Evolutionary conservation across 2,888 invertebrate genomes (phyloP).

Genomic region (Dynastes maya): DNA sequence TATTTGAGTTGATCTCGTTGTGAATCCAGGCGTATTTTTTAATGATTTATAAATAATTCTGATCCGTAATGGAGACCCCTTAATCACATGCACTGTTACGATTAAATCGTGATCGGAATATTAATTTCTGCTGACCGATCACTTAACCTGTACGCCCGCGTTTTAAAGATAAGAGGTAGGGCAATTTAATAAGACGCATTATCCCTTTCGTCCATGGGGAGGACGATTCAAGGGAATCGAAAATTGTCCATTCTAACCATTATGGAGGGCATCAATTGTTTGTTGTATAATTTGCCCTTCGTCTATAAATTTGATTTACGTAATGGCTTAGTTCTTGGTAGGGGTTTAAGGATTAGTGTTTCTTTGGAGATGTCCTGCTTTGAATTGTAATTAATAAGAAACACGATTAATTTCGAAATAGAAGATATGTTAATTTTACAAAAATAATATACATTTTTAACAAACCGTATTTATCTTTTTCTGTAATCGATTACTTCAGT

Average conservation of each 20-base stretch:
- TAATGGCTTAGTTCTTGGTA: not conserved
- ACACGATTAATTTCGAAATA: no score
- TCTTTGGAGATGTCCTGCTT: no score
- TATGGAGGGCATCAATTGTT: not conserved
- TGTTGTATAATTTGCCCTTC: conserved; percentile 11
- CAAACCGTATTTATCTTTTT: no score
- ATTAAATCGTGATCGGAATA: conserved; percentile 52
- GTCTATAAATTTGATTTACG: conserved; percentile 1
- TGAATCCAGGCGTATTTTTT: no score
- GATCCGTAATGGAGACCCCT: conserved; percentile 10
- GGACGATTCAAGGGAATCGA: not conserved
- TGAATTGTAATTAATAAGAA: no score
- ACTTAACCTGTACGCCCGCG: conserved; percentile 34
- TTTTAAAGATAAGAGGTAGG: conserved; percentile 39
- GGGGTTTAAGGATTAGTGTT: no score
- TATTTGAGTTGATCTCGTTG: no score
- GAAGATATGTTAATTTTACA: no score
- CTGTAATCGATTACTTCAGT: no score
- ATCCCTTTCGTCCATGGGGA: conserved; percentile 17
- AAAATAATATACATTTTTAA: no score
- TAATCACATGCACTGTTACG: conserved; percentile 16
- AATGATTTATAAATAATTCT: no score
- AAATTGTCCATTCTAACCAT: not conserved
- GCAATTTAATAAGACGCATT: conserved; percentile 43
- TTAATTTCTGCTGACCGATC: conserved; percentile 52